Conservation (phyloP, 2,113 vertebrate genomes). For the Monopterus albus region DNA sequence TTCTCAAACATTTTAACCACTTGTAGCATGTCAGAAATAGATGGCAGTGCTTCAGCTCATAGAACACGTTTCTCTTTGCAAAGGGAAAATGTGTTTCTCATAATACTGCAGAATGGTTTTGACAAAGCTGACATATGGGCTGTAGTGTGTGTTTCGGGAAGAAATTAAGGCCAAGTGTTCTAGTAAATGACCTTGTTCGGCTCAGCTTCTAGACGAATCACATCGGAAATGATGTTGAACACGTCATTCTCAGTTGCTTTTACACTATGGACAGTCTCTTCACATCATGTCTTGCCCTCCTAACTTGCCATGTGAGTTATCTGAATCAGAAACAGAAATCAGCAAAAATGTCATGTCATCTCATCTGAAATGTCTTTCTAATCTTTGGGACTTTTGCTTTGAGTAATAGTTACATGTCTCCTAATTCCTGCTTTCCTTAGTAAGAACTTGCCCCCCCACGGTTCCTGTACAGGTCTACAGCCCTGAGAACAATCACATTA, state of each 20-base stretch:
- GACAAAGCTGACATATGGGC: not conserved
- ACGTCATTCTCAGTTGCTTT: not conserved
- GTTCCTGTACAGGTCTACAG: slow-evolving; percentile 36
- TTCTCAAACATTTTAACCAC: not conserved
- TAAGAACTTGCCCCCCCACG: slow-evolving; percentile 10
- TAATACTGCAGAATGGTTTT: not conserved
- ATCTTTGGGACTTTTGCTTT: not conserved
- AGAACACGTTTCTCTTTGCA: slow-evolving; percentile 39
- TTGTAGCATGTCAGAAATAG: slow-evolving; percentile 49
- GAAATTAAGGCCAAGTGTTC: not conserved
- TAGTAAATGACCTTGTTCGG: not conserved
- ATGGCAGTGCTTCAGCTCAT: not conserved
- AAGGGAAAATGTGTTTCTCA: not conserved
- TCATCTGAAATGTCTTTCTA: not conserved
- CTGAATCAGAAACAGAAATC: not conserved
- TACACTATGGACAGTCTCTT: not conserved
- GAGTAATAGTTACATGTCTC: not conserved
- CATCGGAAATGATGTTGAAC: slow-evolving; percentile 35
- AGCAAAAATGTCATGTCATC: not conserved
- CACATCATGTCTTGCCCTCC: not conserved
- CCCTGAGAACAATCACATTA: slow-evolving; percentile 9
- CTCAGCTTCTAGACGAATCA: not conserved
- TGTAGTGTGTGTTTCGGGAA: not conserved
- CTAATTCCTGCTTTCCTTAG: not conserved
- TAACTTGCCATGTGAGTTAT: not conserved